These are phyloP conservation scores for Tenualosa thibaudeaui DNA, from an alignment of 2,797 vertebrate genomes.

Conservation along the genomic window DNA sequence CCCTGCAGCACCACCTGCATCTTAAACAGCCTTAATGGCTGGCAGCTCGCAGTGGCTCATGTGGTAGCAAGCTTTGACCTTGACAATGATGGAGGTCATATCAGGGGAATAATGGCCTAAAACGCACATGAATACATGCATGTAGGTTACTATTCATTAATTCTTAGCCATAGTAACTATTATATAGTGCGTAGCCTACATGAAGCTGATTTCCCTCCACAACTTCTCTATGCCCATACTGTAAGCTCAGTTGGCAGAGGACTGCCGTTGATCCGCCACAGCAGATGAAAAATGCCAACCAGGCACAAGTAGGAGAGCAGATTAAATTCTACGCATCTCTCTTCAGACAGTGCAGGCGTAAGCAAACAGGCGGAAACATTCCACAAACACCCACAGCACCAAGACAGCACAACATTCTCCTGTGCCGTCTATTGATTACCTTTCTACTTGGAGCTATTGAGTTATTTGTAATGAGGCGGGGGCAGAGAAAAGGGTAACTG, in stretches of 20 bases:
- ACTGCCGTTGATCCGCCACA: neutral
- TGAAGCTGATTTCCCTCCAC: neutral
- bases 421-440: conserved; percentile 6
- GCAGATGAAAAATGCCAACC: neutral
- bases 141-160: too few species aligned
- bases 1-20: conserved; percentile 43
- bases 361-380: neutral
- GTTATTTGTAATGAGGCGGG: neutral
- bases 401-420: neutral
- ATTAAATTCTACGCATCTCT: neutral
- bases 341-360: neutral
- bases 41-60: neutral
- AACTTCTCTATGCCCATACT: neutral
- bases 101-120: neutral
- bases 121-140: neutral
- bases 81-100: conserved; percentile 15
- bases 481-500: neutral
- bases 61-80: conserved; percentile 33
- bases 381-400: neutral
- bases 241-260: neutral
- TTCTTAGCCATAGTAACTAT: too few species aligned
- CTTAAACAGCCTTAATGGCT: conserved; percentile 42
- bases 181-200: too few species aligned
- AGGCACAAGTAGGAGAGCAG: neutral
- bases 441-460: neutral